phyloP scores from a whole-genome alignment of 2,797 vertebrate species.

The Anas bernieri region DNA sequence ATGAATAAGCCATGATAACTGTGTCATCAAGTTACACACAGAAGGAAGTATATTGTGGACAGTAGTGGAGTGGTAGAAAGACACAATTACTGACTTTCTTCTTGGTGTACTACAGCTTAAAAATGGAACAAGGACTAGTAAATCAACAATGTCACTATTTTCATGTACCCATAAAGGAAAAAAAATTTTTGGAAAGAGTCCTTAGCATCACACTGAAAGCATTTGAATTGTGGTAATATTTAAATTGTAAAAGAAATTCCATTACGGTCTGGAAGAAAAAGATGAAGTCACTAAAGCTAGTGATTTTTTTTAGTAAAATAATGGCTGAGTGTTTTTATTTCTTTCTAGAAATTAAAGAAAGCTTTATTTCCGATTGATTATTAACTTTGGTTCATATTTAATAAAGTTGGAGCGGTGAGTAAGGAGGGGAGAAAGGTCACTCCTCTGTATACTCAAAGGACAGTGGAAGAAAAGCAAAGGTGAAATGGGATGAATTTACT shows the following conservation, averaged over 20 bases:
- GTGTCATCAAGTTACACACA: background rate
- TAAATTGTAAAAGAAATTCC: background rate
- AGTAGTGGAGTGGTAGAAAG: background rate
- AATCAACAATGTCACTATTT: background rate
- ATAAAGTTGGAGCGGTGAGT: background rate
- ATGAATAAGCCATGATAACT: background rate
- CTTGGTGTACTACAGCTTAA: background rate
- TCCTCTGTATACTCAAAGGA: background rate
- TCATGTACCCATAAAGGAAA: background rate
- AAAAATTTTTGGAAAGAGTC: background rate
- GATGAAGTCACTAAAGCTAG: background rate
- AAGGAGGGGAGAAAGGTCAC: background rate
- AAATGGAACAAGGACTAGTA: background rate
- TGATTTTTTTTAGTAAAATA: background rate
- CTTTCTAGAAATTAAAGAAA: background rate
- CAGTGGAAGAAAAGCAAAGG: fast-evolving
- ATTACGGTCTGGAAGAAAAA: background rate
- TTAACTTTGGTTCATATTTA: background rate
- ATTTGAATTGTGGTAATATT: background rate
- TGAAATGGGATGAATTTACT: background rate
- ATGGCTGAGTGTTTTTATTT: background rate
- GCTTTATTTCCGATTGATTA: background rate
- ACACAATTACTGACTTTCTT: background rate
- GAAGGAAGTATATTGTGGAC: background rate
- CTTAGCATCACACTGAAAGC: background rate